Evolutionary conservation across 1,140 invertebrate genomes (phyloP), one percentile per base, ranked within the genome.

Genomic region (Laodelphax striatellus): DNA sequence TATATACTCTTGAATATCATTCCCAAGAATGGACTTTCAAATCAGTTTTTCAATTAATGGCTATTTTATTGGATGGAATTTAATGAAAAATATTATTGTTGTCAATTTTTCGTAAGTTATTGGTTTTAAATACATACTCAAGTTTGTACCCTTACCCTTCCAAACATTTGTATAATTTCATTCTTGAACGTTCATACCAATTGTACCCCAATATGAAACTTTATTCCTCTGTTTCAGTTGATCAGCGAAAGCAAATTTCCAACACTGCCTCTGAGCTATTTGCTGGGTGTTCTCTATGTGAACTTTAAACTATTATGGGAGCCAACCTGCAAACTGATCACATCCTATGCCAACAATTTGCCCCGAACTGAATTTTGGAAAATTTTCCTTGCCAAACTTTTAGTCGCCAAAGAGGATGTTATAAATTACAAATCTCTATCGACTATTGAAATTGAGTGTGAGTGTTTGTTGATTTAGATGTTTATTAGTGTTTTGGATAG

Each of bases 251-350:
- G 46, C 16, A 50, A 50, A 50, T 17, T 10, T 10, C 21, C 16
- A 8, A 50, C 46, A 16, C 56, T 80, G 52, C 80, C 85, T 0
- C 67, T 96, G 2, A 77, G 83, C 55, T 93, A 88, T 69, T 76
- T 94, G 58, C 76, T 95, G 8, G 90, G 92, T 8, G 79, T 83
- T 61, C 72, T 96, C 3, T 92, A 88, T 70, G 75, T 88, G 3
- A 96, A 96, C 70, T 95, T 96, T 64, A 87, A 87, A 66, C 73
- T 92, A 19, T 67, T 97, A 0, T 97, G 93, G 93, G 83, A 88
- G 52, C 88, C 91, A n/a, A 75, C 88, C 0, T 74, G 78, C 8
- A 80, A 86, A 66, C 77, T 92, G 17, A 83, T 96, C 55, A 75
- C 82, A 3, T 78, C 82, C 8, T 88, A 88, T 69, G 87, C 87